Conservation (phyloP, 2,113 vertebrate species). For the Gasterosteus aculeatus region DNA sequence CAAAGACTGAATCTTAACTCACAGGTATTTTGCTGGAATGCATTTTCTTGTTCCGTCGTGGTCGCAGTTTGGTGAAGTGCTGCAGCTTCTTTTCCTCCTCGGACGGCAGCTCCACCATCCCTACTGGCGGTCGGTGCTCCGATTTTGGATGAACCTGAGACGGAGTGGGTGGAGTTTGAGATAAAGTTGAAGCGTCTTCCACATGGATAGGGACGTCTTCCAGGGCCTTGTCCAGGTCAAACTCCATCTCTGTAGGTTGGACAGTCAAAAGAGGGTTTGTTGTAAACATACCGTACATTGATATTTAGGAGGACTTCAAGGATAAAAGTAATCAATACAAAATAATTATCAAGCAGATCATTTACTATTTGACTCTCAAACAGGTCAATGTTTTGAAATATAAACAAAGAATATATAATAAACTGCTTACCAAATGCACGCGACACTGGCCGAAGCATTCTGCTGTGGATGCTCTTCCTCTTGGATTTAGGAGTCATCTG, state of each 20-base stretch:
- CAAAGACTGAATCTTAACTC: constrained; percentile 65
- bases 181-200: constrained; percentile 87
- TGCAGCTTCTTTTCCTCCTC: constrained; percentile 95
- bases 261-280: constrained; percentile 13
- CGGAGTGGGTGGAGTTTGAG: constrained; percentile 80
- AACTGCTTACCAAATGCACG: constrained; percentile 90
- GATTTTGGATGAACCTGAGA: constrained; percentile 64
- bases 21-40: constrained; percentile 85
- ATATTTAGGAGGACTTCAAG: not conserved
- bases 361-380: not conserved
- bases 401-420: not conserved
- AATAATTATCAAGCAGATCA: not conserved
- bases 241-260: constrained; percentile 91
- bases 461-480: constrained; percentile 97
- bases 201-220: constrained; percentile 91
- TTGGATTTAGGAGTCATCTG: constrained; percentile 99
- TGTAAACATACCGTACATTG: rapidly evolving
- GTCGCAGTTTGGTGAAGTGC: constrained; percentile 94
- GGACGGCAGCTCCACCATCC: constrained; percentile 90
- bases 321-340: not conserved
- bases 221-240: constrained; percentile 96
- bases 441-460: constrained; percentile 96
- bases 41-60: constrained; percentile 93
- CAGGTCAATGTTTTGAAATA: not conserved
- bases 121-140: constrained; percentile 85